Evolutionary conservation across 2,113 vertebrate species (phyloP), one percentile per base, ranked within the genome.

Genomic region (Chaetorhynchus papuensis): DNA sequence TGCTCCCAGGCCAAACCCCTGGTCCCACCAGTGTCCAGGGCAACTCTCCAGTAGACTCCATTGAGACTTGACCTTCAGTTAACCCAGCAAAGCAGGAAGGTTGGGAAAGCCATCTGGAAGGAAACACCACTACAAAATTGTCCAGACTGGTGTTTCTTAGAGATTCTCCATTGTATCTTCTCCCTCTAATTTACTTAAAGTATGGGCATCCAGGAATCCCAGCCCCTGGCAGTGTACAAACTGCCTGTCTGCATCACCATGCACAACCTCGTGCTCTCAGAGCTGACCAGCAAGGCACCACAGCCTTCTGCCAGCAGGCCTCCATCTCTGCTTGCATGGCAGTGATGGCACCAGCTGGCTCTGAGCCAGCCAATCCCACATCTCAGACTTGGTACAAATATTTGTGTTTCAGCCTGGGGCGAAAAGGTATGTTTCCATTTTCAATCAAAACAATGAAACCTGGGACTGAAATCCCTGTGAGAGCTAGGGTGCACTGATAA

Each of bases 401-500:
- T 33, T 37, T 84, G 37, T 82, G 15, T 42, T 59, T 59, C 65
- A 82, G 14, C 14, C 78, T 35, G 44, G 37, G 27, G 4, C 49
- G 64, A 42, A 81, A 71, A 63, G 9, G 16, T 35, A 6, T 3
- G 0, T 49, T 81, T 91, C 44, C 33, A 42, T 49, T 61, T 59
- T 61, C 15, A 44, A 13, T 39, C 18, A 30, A 89, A 81, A 33
- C 30, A 56, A 39, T 12, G 33, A 71, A 79, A 24, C 13, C 26
- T 60, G 70, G 22, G 26, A 30, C 35, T 88, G 44, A 78, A 70
- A 52, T 39, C 33, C n/a, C 44, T 52, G 26, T 47, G 44, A 22
- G 49, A 56, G 8, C 7, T 42, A 50, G 15, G 15, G 21, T 57
- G 42, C 42, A 35, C 12, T 0, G 0, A 26, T 64, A 50, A 68